Base-by-base conservation (phyloP, 2,113 vertebrate genomes). In the Hystrix cristata region DNA sequence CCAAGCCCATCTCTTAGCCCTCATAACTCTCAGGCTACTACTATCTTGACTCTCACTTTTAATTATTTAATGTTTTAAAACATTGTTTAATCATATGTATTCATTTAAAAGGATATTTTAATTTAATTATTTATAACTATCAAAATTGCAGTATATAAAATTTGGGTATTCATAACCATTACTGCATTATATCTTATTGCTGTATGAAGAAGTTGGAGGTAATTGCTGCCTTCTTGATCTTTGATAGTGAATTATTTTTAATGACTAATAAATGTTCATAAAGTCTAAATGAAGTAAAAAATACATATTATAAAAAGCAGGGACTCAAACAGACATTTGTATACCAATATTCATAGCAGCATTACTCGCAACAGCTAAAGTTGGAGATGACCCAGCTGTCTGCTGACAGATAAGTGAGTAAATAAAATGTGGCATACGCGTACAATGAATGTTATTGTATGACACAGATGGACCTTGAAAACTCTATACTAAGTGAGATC, bases 21-120 rank as follows among this genome's bases (percentile, higher is more conserved):
- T 46, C 19, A 27, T 34, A 12, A 11, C 6, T 14, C 31, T 31
- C 31, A 87, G 27, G 19, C 38, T 89, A 78, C 48, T 55, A 95
- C 19, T 71, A 25, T 21, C 5, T 34, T 62, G 34, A 53, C 34
- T 84, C 19, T 59, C 93, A 12, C 71, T 89, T 92, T 93, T 16
- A 69, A 48, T 84, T 4, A 85, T 93, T 84, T 69, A 69, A 84
- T 90, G 21, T 62, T 84, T 90, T 29, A 79, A 62, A 85, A 79
- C 62, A 55, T 55, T 78, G 9, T 83, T 88, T 76, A 55, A 74
- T 85, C 34, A 85, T 62, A 12, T 74, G 0, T 64, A 64, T 85
- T 18, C 72, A 31, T 85, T 96, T 71, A 64, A 86, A 93, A 64
- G 2, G n/a, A 90, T 46, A 90, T 38, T 78, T 43, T 57, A 31